Conservation (phyloP, 2,113 vertebrate species). For the Lepisosteus oculatus region DNA sequence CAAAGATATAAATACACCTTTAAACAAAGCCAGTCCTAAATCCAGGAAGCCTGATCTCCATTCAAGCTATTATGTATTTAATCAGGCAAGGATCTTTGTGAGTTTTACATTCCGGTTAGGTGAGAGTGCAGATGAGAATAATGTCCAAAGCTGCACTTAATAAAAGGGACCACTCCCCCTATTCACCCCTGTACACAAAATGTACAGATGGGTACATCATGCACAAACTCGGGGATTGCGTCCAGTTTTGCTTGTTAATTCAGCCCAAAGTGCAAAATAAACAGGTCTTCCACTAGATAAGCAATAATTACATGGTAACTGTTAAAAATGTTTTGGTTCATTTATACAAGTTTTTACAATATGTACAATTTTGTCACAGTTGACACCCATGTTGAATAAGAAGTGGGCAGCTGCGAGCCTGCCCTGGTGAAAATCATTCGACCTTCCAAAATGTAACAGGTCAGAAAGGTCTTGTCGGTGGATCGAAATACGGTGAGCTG, state of each 20-base stretch:
- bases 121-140: constrained; percentile 56
- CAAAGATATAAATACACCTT: constrained; percentile 6
- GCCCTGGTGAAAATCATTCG: constrained; percentile 9
- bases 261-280: constrained; percentile 23
- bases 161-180: constrained; percentile 51
- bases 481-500: constrained; percentile 56
- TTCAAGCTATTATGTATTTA: constrained; percentile 26
- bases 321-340: constrained; percentile 33
- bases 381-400: constrained; percentile 33
- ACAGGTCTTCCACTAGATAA: constrained; percentile 19
- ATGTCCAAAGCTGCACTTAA: constrained; percentile 62
- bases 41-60: constrained; percentile 32
- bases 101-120: constrained; percentile 43
- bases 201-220: constrained; percentile 62
- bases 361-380: constrained; percentile 25
- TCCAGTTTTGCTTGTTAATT: constrained; percentile 45
- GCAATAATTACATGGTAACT: constrained; percentile 24
- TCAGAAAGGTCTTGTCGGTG: not conserved
- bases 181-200: constrained; percentile 56
- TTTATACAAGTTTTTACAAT: constrained; percentile 18
- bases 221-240: constrained; percentile 42
- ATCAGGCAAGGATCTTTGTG: constrained; percentile 32
- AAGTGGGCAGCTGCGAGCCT: constrained; percentile 10
- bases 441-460: constrained; percentile 19
- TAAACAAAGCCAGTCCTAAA: constrained; percentile 14